Base-by-base conservation (phyloP, 2,888 invertebrate genomes). In the Pollenia griseotomentosa region DNA sequence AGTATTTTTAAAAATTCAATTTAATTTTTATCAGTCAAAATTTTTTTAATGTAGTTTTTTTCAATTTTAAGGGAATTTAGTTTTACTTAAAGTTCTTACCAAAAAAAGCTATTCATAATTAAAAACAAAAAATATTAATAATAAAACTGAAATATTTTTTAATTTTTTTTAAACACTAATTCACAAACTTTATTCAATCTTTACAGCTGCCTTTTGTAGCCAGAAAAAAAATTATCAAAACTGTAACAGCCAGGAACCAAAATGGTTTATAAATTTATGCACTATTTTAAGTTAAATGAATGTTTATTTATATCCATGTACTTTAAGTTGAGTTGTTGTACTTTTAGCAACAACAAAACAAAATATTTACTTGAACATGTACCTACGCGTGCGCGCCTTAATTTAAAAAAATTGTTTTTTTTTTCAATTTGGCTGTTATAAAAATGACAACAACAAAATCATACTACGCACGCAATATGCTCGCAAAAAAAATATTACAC, bases 321-420 rank as follows among this genome's bases (percentile, higher is more conserved):
- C 66, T 74, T 66, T 57, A 55, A 77, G 40, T 42, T 33, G 33
- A 40, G 81, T 81, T 73, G 73, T 65, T 55, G 71, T 65, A 57
- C 46, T 33, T 33, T 73, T 48, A 83, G 46, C 59, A 70, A 40
- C 75, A 75, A 82, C 68, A 75, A 59, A 14, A 33, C 33, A 63
- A 65, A 83, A 77, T 83, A 83, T 84, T 83, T 83, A 51, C 78
- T 79, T 82, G 51, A 85, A 80, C 83, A 74, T 82, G 87, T 88
- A 88, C 89, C 89, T 89, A 89, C 90, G 91, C 91, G 91, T 90
- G 91, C 91, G 91, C 90, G 90, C 88, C 88, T 87, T 80, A 87
- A 86, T 88, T 89, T 88, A 78, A 86, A 88, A 65, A 59, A 33
- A 66, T 68, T 78, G 51, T 57, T 68, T 65, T n/a, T 48, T 86